Conservation (phyloP, 2,113 vertebrate genomes). For the Daphoenositta chrysoptera region DNA sequence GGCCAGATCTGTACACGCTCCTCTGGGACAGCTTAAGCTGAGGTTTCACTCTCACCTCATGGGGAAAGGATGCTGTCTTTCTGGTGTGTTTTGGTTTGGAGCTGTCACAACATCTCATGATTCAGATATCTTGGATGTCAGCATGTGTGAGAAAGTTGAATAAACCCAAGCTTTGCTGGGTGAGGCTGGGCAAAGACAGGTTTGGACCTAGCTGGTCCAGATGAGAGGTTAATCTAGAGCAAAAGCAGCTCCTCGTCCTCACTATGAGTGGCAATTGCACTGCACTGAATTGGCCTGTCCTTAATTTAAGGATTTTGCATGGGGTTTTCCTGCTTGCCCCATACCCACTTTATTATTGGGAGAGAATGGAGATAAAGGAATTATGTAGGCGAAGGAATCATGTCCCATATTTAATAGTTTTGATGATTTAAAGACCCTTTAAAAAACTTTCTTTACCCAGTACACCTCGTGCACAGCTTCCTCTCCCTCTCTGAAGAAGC, state of each 20-base stretch:
- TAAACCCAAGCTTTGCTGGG: neutral
- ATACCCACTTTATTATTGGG: neutral
- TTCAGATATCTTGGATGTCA: neutral
- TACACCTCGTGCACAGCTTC: fast-evolving
- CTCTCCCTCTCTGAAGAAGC: neutral
- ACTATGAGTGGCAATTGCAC: fast-evolving
- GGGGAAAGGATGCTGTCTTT: neutral
- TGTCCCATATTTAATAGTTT: neutral
- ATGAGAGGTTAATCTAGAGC: neutral
- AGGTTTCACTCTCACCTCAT: neutral
- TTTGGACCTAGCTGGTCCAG: neutral
- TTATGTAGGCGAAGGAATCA: neutral
- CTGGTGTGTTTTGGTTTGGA: neutral
- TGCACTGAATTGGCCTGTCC: neutral
- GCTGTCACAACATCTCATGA: neutral
- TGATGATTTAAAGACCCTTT: neutral
- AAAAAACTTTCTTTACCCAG: neutral
- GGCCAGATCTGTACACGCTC: neutral
- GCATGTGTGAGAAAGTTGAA: neutral
- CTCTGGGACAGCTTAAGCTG: neutral
- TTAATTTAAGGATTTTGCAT: neutral
- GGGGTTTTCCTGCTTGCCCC: neutral
- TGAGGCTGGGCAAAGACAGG: neutral
- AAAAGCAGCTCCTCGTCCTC: neutral
- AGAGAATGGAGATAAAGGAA: neutral